A percentile compares a stretch with the other conserved stretches of the same genome.
These are phyloP conservation scores for Furnarius figulus DNA, from an alignment of 2,113 vertebrate genomes.

Conservation along the genomic window DNA sequence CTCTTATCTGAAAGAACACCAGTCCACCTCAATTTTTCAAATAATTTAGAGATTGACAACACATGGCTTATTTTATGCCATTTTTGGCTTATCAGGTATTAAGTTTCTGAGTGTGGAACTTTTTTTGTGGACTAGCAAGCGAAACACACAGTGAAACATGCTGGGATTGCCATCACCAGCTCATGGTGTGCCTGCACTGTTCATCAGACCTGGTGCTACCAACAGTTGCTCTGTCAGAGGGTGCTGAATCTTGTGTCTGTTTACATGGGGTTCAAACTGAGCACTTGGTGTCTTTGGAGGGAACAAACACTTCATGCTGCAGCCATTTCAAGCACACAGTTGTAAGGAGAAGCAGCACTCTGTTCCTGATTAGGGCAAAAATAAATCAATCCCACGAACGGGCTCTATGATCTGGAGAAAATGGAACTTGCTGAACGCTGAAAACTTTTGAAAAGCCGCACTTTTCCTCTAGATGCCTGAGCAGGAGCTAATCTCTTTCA, in stretches of 20 bases:
- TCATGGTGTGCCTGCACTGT: background rate
- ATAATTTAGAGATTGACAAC: background rate
- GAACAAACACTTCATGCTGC: background rate
- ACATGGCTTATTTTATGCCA: fast-evolving
- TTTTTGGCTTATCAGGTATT: background rate
- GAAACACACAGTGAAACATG: background rate
- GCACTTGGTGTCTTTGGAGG: background rate
- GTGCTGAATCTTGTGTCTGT: background rate
- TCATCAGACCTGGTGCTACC: background rate
- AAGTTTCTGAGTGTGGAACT: background rate
- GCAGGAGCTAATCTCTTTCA: constrained; percentile 47
- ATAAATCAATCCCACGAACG: background rate
- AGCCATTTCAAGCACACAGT: background rate
- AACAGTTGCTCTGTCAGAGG: background rate
- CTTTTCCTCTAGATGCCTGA: constrained; percentile 3
- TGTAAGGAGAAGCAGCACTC: background rate
- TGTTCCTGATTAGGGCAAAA: background rate
- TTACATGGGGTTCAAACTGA: background rate
- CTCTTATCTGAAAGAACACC: background rate
- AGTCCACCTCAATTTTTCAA: background rate
- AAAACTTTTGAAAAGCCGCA: constrained; percentile 17
- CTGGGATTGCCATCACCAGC: background rate
- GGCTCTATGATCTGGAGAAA: background rate
- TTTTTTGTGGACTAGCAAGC: background rate
- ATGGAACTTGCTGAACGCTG: background rate